A percentile compares a stretch with the other conserved stretches of the same genome.
These are phyloP conservation scores for Hirudo medicinalis DNA, from an alignment of 1,140 invertebrate species.

Conservation along the genomic window DNA sequence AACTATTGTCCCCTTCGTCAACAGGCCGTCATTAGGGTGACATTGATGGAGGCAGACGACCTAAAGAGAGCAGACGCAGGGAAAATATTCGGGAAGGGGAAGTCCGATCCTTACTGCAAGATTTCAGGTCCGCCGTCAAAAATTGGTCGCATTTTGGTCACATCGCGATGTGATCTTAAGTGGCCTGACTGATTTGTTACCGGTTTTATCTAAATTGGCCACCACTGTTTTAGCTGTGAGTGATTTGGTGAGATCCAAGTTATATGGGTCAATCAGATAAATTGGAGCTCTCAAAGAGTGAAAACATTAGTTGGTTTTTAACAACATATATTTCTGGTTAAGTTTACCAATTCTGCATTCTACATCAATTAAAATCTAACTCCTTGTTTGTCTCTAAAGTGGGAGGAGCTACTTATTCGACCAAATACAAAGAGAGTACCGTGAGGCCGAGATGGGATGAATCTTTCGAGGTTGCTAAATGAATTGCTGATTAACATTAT, in stretches of 20 bases:
- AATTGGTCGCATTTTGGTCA: no score
- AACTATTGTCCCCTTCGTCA: no score
- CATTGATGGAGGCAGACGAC: conserved; percentile 81
- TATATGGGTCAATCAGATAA: no score
- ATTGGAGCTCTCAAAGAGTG: no score
- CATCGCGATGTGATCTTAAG: no score
- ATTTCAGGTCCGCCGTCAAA: conserved; percentile 15
- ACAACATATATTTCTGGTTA: no score
- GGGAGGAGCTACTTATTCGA: not conserved
- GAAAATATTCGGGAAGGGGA: conserved; percentile 70
- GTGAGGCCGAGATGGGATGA: conserved; percentile 8
- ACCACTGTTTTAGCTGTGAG: not conserved
- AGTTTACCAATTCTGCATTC: not conserved
- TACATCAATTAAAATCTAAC: no score
- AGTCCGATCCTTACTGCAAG: conserved; percentile 85
- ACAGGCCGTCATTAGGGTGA: conserved; percentile 48
- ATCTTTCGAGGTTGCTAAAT: not conserved
- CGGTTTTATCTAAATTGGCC: not conserved
- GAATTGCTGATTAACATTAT: no score
- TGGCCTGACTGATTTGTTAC: not conserved
- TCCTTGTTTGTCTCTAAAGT: not conserved
- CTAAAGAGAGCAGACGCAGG: conserved; percentile 64
- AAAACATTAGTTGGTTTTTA: no score
- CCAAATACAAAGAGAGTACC: not conserved
- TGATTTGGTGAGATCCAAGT: not conserved